Base-by-base conservation (phyloP, 2,888 invertebrate species). In the Crocallis elinguaria region DNA sequence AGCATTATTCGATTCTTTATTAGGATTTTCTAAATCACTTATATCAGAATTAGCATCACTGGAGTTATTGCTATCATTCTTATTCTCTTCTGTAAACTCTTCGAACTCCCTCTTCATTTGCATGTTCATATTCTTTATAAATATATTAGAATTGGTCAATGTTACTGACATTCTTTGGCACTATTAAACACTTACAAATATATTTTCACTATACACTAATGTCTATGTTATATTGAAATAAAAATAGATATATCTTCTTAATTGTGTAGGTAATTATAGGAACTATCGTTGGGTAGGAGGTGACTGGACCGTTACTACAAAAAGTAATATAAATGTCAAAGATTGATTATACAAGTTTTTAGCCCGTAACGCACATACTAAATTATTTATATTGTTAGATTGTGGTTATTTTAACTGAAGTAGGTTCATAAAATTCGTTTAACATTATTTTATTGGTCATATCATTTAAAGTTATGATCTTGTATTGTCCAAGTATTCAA, bases 271-370 rank as follows among this genome's bases (percentile, higher is more conserved):
- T 92, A 92, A 82, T 89, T 78, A 75, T 92, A 92, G 92, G 92
- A 92, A 92, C 92, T 92, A 90, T 92, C 92, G 92, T 92, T 92
- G 90, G 90, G 80, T 87, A 82, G 86, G 88, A 86, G 88, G 85
- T 82, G 87, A 82, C 88, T 90, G 89, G 79, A 85, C 77, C 81
- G 44, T 51, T 35, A 37, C 60, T 60, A 27, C n/a, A 46, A 53
- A 27, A 37, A 41, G 21, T 16, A 16, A 23, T 19, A 29, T 12
- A 2, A 25, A 14, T 13, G 9, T 17, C 14, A 14, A 9, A 12
- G n/a, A 9, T 6, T 19, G 4, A 9, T 25, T 19, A 21, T 29
- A 9, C 0, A 42, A 41, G 14, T 44, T 50, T 45, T 59, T 56
- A 37, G 41, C 53, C 62, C 59, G 51, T 50, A 57, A 52, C 52